Evolutionary conservation across 1,140 invertebrate genomes (phyloP).

Genomic region (Heterodera carotae): DNA sequence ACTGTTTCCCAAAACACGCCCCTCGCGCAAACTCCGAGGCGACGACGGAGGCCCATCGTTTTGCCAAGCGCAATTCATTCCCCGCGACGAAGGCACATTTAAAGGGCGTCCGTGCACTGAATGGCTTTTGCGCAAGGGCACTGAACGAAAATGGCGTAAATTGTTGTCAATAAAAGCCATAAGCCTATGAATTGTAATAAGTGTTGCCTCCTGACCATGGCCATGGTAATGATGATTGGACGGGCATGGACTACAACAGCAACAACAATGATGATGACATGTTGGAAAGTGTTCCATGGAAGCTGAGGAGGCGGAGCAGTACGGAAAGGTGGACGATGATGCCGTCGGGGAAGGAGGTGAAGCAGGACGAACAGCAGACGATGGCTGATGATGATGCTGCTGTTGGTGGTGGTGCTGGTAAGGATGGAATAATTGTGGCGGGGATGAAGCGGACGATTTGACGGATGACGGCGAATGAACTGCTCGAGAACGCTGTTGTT

Average conservation of each 20-base stretch:
- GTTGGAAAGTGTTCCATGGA: conserved; percentile 8
- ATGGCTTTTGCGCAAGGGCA: conserved; percentile 34
- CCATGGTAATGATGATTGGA: conserved; percentile 6
- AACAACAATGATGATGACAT: background rate
- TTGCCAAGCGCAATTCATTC: conserved; percentile 4
- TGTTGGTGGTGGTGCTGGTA: no score
- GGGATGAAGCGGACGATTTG: conserved; percentile 10
- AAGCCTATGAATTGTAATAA: no score
- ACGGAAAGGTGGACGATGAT: conserved; percentile 13
- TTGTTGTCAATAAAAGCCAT: background rate
- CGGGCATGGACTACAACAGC: background rate
- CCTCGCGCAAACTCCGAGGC: conserved; percentile 14
- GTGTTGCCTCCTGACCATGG: background rate
- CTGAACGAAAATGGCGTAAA: conserved; percentile 8
- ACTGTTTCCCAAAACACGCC: conserved; percentile 4
- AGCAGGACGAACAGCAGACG: background rate
- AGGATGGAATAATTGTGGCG: background rate
- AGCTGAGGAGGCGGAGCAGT: background rate
- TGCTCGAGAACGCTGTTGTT: conserved; percentile 3
- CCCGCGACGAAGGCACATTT: background rate
- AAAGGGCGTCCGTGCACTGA: conserved; percentile 26
- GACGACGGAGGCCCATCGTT: conserved; percentile 9
- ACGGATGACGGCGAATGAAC: background rate
- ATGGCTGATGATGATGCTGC: no score
- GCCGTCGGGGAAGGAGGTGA: background rate